These are phyloP conservation scores for Phyllopteryx taeniolatus DNA, from an alignment of 2,113 vertebrate species.

Conservation along the genomic window DNA sequence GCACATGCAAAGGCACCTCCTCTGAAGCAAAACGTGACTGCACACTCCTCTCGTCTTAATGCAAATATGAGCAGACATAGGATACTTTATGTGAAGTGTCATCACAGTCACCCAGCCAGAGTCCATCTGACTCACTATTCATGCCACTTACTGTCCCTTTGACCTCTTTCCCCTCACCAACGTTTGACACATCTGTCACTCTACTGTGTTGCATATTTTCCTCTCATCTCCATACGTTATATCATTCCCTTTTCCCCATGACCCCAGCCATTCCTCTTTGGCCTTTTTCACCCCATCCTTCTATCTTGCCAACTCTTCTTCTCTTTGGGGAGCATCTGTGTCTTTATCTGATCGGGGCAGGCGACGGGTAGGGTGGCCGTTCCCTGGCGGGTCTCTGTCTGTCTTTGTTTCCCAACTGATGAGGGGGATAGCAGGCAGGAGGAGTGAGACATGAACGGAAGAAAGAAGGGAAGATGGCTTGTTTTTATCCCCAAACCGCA, in stretches of 20 bases:
- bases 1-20: slow-evolving; percentile 40
- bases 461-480: slow-evolving; percentile 23
- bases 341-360: slow-evolving; percentile 60
- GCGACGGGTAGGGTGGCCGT: slow-evolving; percentile 43
- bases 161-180: slow-evolving; percentile 52
- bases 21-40: slow-evolving; percentile 26
- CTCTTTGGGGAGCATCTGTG: slow-evolving; percentile 48
- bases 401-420: slow-evolving; percentile 48
- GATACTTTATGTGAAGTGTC: slow-evolving; percentile 31
- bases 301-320: slow-evolving; percentile 31
- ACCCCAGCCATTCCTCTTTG: slow-evolving; percentile 42
- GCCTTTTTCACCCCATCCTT: slow-evolving; percentile 53
- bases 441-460: slow-evolving; percentile 2
- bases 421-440: not conserved
- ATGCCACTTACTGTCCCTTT: slow-evolving; percentile 52
- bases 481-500: slow-evolving; percentile 38
- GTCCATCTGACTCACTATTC: slow-evolving; percentile 39
- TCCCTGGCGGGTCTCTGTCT: slow-evolving; percentile 59
- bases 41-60: slow-evolving; percentile 39
- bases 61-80: slow-evolving; percentile 43
- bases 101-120: slow-evolving; percentile 40
- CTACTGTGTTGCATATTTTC: slow-evolving; percentile 27
- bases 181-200: slow-evolving; percentile 57
- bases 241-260: slow-evolving; percentile 1
- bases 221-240: not conserved